Base-by-base conservation (phyloP, 2,888 invertebrate genomes). In the Acanthococcus lagerstroemiae region DNA sequence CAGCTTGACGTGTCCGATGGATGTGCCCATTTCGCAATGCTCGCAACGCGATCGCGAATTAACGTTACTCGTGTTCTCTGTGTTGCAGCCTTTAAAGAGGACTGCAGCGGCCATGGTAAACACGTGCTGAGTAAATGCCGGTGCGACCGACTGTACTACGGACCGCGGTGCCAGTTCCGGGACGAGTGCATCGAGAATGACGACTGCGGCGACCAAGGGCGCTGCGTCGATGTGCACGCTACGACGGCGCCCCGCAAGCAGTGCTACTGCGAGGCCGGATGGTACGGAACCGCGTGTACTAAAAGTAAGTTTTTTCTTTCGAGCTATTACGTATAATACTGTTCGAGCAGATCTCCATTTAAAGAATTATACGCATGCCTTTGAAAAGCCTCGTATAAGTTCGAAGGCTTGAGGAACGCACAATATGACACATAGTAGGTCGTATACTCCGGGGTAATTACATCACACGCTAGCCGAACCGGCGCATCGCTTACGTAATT, bases 181-280 rank as follows among this genome's bases (percentile, higher is more conserved):
- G 92, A 95, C 74, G 95, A 95, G 74, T 96, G 96, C 74, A 78
- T 82, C 7, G 86, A 84, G 57, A 86, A 93, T 75, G 81, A 80
- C 12, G 94, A 95, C 75, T 96, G 96, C 74, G 90, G 91, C 0
- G 80, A 83, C 67, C 83, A 88, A 66, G 95, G 95, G 56, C 84
- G 85, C 72, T 96, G 96, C 75, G 78, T 92, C 19, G 87, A 91
- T 73, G 79, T 88, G 19, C 82, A 85, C 68, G 85, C 91, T 2
- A 90, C 90, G 0, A 85, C 88, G 25, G 81, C 88, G 7, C 95
- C 95, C 0, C 83, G 82, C 46, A 84, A 83, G 71, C 88, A 89
- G 73, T 96, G 96, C 75, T 96, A 88, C 77, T 96, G 95, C 74
- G 86, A 90, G 67, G 80, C 84, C 63, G 95, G 95, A 17, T 93